Evolutionary conservation across 2,113 vertebrate species (phyloP).

Genomic region (Stigmatopora nigra): DNA sequence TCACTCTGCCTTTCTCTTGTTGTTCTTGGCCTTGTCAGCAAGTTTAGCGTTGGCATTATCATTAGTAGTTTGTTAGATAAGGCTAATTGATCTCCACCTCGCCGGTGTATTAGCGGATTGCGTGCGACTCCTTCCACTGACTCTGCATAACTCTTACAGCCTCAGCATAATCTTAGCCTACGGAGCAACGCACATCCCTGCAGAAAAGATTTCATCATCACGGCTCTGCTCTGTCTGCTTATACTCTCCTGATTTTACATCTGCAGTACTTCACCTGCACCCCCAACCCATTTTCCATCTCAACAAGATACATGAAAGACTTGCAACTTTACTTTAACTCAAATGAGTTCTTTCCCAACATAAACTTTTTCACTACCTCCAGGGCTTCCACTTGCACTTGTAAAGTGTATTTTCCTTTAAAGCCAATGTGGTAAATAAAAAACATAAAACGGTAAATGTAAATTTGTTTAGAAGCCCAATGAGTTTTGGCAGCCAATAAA

Average conservation of each 20-base stretch:
- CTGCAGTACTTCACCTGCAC: conserved; percentile 9
- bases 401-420: conserved; percentile 25
- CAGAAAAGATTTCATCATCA: conserved; percentile 61
- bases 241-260: conserved; percentile 26
- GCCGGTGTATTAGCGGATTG: conserved; percentile 46
- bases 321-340: conserved; percentile 2
- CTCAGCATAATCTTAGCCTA: conserved; percentile 60
- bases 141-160: conserved; percentile 55
- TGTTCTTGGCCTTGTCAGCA: conserved; percentile 48
- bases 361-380: not conserved
- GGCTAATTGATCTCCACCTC: conserved; percentile 66
- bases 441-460: conserved; percentile 4
- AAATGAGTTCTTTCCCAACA: not conserved
- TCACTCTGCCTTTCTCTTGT: conserved; percentile 40
- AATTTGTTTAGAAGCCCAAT: conserved; percentile 31
- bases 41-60: conserved; percentile 47
- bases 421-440: conserved; percentile 1
- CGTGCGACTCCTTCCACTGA: conserved; percentile 61
- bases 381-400: not conserved
- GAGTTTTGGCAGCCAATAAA: conserved; percentile 4
- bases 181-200: conserved; percentile 47
- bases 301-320: conserved; percentile 24
- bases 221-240: conserved; percentile 27
- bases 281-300: not conserved
- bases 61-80: conserved; percentile 65